These are phyloP conservation scores for Mastomys natalensis DNA, from an alignment of 2,113 vertebrate species.

Conservation along the genomic window DNA sequence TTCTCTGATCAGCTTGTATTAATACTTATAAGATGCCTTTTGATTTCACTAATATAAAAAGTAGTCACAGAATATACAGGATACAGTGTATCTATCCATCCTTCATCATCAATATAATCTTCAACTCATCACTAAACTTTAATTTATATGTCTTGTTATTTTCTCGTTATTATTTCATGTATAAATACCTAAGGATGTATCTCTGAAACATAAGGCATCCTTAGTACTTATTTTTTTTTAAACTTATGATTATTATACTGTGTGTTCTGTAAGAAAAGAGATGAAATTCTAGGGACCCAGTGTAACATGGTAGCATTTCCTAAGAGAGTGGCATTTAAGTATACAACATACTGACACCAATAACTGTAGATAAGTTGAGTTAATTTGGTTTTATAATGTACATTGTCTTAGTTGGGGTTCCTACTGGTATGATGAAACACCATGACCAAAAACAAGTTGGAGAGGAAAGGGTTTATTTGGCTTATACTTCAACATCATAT, in stretches of 20 bases:
- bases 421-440: not conserved
- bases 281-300: not conserved
- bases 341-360: not conserved
- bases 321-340: not conserved
- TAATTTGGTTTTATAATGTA: not conserved
- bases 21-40: not conserved
- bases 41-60: not conserved
- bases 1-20: not conserved
- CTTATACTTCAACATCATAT: not conserved
- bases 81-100: not conserved
- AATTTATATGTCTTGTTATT: not conserved
- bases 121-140: not conserved
- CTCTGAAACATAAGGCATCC: not conserved
- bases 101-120: not conserved
- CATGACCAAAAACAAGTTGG: not conserved
- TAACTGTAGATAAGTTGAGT: not conserved
- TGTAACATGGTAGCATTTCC: not conserved
- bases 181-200: not conserved
- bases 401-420: not conserved
- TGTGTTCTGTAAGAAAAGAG: not conserved
- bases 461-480: not conserved
- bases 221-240: constrained; percentile 18
- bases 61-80: not conserved
- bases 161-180: constrained; percentile 11
- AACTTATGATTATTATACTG: not conserved